Base-by-base conservation (phyloP, 2,797 vertebrate genomes). In the Eupleurogrammus muticus region DNA sequence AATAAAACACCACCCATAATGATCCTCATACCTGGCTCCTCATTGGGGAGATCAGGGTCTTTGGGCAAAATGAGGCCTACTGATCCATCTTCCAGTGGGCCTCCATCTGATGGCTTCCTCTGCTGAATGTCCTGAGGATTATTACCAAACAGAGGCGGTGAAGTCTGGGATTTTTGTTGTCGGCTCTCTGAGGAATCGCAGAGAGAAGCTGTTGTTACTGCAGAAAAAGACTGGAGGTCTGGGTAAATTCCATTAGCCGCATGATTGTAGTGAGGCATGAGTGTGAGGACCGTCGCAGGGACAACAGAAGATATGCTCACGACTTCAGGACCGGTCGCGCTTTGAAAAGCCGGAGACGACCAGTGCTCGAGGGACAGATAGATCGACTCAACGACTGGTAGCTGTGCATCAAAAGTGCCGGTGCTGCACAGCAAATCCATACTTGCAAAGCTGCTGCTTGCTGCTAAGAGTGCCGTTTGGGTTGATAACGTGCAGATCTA, bases 281-380 rank as follows among this genome's bases (percentile, higher is more conserved):
- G 68, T 1, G 75, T 73, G 38, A 83, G 66, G 24, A 90, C 64
- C 0, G 88, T 80, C 8, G 80, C 71, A 1, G 88, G 81, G 1
- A 91, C 77, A 59, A 88, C 53, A 46, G 89, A 89, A 0, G 89
- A 90, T 12, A 92, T 16, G 24, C 80, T 88, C 48, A 70, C 34
- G 32, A 89, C 70, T 72, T 87, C 79, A 34, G 75, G 42, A 46
- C 47, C 55, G 20, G 21, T 23, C 28, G 79, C 66, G 67, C 21
- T 56, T 67, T 80, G 78, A 72, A 47, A 73, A 48, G 69, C 70
- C 44, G 82, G 51, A 0, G 80, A 81, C 19, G 73, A 40, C 63
- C 70, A 77, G 52, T 59, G 38, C 12, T 81, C 52, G 0, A 50
- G 59, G 10, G 63, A 75, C 0, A 20, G 75, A 59, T 32, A 57